A percentile compares a stretch with the other conserved stretches of the same genome.
phyloP scores from a whole-genome alignment of 2,113 vertebrate species.

The Nannobrachium achirus region DNA sequence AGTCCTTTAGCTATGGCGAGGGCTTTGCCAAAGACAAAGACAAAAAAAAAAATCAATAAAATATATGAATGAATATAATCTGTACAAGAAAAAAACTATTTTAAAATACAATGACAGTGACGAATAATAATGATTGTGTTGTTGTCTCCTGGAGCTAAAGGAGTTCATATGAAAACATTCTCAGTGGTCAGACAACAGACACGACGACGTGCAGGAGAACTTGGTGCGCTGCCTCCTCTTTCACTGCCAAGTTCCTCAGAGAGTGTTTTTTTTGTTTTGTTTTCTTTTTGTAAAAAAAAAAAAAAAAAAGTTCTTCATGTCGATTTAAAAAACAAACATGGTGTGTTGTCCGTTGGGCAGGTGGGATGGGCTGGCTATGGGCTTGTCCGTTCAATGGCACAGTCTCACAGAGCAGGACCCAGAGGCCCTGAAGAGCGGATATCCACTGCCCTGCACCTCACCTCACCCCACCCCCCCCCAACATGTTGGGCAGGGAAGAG shows the following conservation, averaged over 20 bases:
- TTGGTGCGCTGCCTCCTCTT: slow-evolving; percentile 73
- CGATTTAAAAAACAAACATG: slow-evolving; percentile 62
- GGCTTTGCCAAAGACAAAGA: slow-evolving; percentile 36
- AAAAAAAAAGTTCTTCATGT: slow-evolving; percentile 65
- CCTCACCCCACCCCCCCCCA: slow-evolving; percentile 6
- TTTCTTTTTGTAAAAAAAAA: slow-evolving; percentile 14
- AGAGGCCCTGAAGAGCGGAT: slow-evolving; percentile 44
- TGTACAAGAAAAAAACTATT: slow-evolving; percentile 57
- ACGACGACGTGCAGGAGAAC: slow-evolving; percentile 47
- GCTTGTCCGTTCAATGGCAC: slow-evolving; percentile 80
- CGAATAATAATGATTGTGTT: slow-evolving; percentile 57
- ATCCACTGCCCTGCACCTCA: not conserved
- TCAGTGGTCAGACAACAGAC: slow-evolving; percentile 88
- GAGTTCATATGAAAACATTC: slow-evolving; percentile 78
- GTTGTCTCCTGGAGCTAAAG: slow-evolving; percentile 43
- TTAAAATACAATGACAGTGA: slow-evolving; percentile 40
- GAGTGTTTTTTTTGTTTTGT: slow-evolving; percentile 31
- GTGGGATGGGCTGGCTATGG: no score
- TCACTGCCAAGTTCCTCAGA: slow-evolving; percentile 40
- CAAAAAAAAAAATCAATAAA: slow-evolving; percentile 44
- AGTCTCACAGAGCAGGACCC: slow-evolving; percentile 79
- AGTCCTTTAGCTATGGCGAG: slow-evolving; percentile 45
- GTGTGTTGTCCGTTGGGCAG: slow-evolving; percentile 35
- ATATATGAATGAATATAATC: slow-evolving; percentile 66
- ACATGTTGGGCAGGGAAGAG: slow-evolving; percentile 61